Conservation (phyloP, 2,797 vertebrate genomes). For the Sebastiscus tertius region DNA sequence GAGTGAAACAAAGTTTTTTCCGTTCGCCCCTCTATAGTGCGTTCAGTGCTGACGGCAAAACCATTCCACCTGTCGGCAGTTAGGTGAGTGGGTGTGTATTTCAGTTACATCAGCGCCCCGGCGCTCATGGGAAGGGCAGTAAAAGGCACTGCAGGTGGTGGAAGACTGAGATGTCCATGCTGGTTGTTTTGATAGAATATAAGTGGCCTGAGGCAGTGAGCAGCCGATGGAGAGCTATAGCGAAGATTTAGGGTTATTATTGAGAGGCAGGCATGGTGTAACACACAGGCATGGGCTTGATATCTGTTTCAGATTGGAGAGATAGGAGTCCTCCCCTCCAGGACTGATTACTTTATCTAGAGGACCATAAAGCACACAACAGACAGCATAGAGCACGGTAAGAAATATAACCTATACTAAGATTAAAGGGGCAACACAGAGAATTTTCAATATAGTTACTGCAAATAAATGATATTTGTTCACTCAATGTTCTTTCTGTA, state of each 20-base stretch:
- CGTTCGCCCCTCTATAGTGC: background rate
- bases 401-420: background rate
- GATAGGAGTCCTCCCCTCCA: constrained; percentile 29
- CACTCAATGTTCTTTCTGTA: background rate
- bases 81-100: constrained; percentile 40
- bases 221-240: constrained; percentile 22
- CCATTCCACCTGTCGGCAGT: constrained; percentile 35
- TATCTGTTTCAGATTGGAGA: constrained; percentile 47
- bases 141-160: constrained; percentile 53
- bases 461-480: background rate
- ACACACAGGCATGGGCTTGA: constrained; percentile 33
- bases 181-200: constrained; percentile 56
- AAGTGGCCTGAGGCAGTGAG: constrained; percentile 52
- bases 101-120: constrained; percentile 38
- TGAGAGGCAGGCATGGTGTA: constrained; percentile 22
- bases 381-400: background rate
- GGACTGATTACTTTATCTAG: constrained; percentile 36
- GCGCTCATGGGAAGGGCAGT: constrained; percentile 38
- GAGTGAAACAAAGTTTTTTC: constrained; percentile 25
- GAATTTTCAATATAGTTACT: background rate
- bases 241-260: constrained; percentile 59
- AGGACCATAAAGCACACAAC: constrained; percentile 12
- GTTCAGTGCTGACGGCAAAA: constrained; percentile 41
- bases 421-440: background rate
- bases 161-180: constrained; percentile 33